Conservation (phyloP, 2,888 invertebrate species). For the Cataglyphis livida region DNA sequence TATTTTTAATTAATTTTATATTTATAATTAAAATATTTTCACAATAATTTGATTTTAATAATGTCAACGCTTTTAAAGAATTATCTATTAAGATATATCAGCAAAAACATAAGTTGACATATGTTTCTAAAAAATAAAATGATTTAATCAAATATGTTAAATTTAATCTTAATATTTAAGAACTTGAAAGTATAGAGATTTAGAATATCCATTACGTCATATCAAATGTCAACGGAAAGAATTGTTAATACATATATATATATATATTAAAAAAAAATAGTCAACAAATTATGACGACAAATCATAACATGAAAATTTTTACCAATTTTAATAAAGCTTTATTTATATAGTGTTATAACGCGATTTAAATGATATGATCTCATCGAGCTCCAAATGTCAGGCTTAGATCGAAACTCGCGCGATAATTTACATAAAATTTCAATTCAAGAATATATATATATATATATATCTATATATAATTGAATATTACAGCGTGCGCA, state of each 20-base stretch:
- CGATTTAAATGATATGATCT: background rate
- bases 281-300: background rate
- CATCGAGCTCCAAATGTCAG: background rate
- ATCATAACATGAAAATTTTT: background rate
- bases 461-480: background rate
- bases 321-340: background rate
- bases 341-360: background rate
- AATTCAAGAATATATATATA: constrained; percentile 19
- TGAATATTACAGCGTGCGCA: no score
- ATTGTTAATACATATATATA: background rate
- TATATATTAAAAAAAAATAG: background rate
- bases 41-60: background rate
- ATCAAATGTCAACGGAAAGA: background rate
- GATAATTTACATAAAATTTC: constrained; percentile 36
- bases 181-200: background rate
- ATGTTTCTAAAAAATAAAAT: background rate
- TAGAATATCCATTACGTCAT: background rate
- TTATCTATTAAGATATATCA: background rate
- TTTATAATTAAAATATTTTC: background rate
- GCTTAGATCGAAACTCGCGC: constrained; percentile 14
- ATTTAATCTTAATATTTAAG: no score
- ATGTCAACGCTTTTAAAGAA: background rate
- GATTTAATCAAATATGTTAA: background rate
- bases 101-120: background rate
- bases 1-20: background rate